These are phyloP conservation scores for Drosophila carrolli DNA, from an alignment of 1,140 invertebrate genomes.

Conservation along the genomic window DNA sequence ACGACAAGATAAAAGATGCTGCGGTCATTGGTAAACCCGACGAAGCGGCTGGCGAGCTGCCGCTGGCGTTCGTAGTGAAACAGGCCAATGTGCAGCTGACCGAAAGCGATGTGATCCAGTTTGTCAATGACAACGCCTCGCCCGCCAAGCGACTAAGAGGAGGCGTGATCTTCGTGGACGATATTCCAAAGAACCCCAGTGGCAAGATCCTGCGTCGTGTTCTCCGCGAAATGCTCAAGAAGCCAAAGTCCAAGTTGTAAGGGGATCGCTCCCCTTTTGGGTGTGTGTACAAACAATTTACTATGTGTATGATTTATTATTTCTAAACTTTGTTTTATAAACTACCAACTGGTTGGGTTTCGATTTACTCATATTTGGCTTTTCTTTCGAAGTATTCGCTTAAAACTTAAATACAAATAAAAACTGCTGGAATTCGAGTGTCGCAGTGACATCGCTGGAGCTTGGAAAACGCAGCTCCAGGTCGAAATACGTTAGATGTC, in stretches of 20 bases:
- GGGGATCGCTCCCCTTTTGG: not conserved
- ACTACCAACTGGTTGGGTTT: conserved; percentile 77
- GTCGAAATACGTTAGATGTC: conserved; percentile 47
- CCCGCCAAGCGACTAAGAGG: conserved; percentile 87
- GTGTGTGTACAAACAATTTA: conserved; percentile 63
- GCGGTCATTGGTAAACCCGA: conserved; percentile 91
- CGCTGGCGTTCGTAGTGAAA: conserved; percentile 88
- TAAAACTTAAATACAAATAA: conserved; percentile 80
- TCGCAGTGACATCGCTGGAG: conserved; percentile 19
- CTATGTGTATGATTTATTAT: conserved; percentile 70
- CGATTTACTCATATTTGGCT: conserved; percentile 59
- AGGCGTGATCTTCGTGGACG: conserved; percentile 88
- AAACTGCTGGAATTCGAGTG: conserved; percentile 53
- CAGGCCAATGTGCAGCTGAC: conserved; percentile 85
- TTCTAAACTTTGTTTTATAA: conserved; percentile 77
- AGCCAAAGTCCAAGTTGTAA: conserved; percentile 82
- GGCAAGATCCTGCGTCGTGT: conserved; percentile 89
- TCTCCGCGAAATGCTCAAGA: conserved; percentile 84
- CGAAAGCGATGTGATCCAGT: conserved; percentile 86
- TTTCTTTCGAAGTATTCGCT: conserved; percentile 69
- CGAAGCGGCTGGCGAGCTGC: conserved; percentile 88
- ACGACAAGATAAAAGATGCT: conserved; percentile 89
- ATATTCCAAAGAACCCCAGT: conserved; percentile 88
- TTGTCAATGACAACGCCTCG: conserved; percentile 86
- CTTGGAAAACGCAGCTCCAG: conserved; percentile 21